A percentile compares a stretch with the other conserved stretches of the same genome.
Evolutionary conservation across 2,888 invertebrate genomes (phyloP).

Genomic region (Cordilura impudica): DNA sequence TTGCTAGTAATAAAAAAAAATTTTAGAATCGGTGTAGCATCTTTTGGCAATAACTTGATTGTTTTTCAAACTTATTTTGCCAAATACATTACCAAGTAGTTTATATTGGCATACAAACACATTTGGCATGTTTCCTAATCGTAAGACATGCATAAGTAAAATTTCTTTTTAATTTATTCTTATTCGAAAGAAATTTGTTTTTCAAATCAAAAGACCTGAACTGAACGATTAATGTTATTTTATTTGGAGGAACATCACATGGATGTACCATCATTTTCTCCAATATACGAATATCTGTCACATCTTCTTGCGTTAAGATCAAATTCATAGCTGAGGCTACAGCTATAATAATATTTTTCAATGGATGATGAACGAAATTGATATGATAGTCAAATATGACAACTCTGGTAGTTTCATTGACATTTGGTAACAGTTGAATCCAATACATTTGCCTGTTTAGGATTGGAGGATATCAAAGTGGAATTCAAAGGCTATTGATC

Average conservation of each 20-base stretch:
- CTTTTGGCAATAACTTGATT: constrained; percentile 38
- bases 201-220: constrained; percentile 36
- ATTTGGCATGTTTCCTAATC: constrained; percentile 27
- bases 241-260: no score
- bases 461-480: not conserved
- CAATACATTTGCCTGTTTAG: not conserved
- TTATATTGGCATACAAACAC: constrained; percentile 39
- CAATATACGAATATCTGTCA: constrained; percentile 10
- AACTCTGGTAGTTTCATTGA: not conserved
- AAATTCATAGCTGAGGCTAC: constrained; percentile 28
- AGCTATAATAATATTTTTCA: constrained; percentile 10
- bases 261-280: not conserved
- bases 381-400: constrained; percentile 1
- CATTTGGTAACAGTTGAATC: not conserved
- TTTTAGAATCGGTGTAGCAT: not conserved
- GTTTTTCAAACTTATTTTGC: constrained; percentile 32
- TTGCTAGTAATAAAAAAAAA: constrained; percentile 10
- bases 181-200: constrained; percentile 41
- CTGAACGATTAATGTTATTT: constrained; percentile 20
- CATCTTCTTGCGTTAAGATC: not conserved
- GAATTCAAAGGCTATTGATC: not conserved
- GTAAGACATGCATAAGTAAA: not conserved
- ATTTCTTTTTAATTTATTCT: not conserved
- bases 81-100: constrained; percentile 33
- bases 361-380: not conserved